phyloP scores from a whole-genome alignment of 2,113 vertebrate species.

The Taxidea taxus region DNA sequence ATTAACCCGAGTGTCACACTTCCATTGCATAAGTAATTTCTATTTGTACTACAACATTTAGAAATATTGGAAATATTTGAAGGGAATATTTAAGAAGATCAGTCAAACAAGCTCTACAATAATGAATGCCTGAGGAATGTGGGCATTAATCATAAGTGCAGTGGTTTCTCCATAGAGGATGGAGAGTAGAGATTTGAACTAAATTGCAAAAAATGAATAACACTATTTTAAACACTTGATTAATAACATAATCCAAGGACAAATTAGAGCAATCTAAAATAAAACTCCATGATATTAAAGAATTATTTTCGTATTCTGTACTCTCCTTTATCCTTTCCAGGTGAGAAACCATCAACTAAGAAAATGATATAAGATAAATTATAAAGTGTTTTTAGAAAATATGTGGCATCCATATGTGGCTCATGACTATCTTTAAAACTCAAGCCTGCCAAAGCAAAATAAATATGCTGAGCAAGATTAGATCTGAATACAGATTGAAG shows the following conservation, averaged over 20 bases:
- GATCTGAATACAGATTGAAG: neutral
- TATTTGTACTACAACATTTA: slow-evolving; percentile 20
- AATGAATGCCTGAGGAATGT: slow-evolving; percentile 38
- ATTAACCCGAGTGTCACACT: neutral
- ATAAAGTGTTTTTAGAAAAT: neutral
- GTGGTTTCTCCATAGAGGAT: neutral
- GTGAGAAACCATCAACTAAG: neutral
- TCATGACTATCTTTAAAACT: neutral
- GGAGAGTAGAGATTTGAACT: slow-evolving; percentile 50
- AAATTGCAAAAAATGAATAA: slow-evolving; percentile 55
- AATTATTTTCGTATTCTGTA: neutral
- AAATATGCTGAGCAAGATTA: neutral
- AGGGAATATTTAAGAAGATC: slow-evolving; percentile 57
- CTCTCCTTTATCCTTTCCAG: neutral
- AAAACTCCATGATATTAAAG: slow-evolving; percentile 12
- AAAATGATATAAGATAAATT: neutral
- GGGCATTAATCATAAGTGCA: slow-evolving; percentile 61
- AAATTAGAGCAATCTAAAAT: slow-evolving; percentile 38
- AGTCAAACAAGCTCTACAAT: slow-evolving; percentile 60
- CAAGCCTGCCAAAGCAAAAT: neutral
- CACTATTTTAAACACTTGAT: slow-evolving; percentile 45
- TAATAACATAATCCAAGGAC: slow-evolving; percentile 54
- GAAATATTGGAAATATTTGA: slow-evolving; percentile 49
- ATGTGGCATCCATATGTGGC: neutral
- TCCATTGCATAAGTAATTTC: slow-evolving; percentile 15